Evolutionary conservation across 2,797 vertebrate genomes (phyloP).

Genomic region (Protonibea diacanthus): DNA sequence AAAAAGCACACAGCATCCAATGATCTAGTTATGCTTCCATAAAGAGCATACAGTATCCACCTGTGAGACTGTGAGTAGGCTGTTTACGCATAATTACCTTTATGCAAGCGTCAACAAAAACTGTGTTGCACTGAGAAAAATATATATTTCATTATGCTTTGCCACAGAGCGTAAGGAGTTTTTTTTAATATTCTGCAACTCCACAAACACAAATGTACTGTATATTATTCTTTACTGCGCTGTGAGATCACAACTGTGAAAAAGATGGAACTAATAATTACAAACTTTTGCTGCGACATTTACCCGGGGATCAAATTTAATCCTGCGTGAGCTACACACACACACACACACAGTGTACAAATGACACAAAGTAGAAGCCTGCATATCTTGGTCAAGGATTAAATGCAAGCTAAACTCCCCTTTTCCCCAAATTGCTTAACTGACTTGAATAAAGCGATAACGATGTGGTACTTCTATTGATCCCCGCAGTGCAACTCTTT

Average conservation of each 20-base stretch:
- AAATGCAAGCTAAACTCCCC: slow-evolving; percentile 37
- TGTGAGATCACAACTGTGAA: not conserved
- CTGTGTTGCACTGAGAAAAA: slow-evolving; percentile 12
- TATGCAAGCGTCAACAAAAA: slow-evolving; percentile 22
- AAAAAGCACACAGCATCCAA: slow-evolving; percentile 31
- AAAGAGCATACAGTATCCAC: slow-evolving; percentile 34
- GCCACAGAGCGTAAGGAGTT: not conserved
- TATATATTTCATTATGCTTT: slow-evolving; percentile 1
- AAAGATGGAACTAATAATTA: slow-evolving; percentile 4
- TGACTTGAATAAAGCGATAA: slow-evolving; percentile 50
- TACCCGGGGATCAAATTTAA: slow-evolving; percentile 5
- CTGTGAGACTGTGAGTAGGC: slow-evolving; percentile 24
- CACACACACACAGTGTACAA: not conserved
- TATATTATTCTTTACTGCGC: not conserved
- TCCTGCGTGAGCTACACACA: slow-evolving; percentile 4
- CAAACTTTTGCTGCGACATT: not conserved
- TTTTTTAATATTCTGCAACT: not conserved
- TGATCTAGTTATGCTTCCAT: slow-evolving; percentile 39
- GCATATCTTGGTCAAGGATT: slow-evolving; percentile 43
- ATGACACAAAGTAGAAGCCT: not conserved
- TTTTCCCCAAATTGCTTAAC: slow-evolving; percentile 40
- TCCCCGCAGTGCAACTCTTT: slow-evolving; percentile 66
- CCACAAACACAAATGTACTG: not conserved
- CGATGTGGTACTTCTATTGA: slow-evolving; percentile 56
- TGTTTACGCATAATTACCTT: slow-evolving; percentile 43